These are phyloP conservation scores for Brachionus rubens DNA, from an alignment of 1,140 invertebrate species.

Conservation along the genomic window DNA sequence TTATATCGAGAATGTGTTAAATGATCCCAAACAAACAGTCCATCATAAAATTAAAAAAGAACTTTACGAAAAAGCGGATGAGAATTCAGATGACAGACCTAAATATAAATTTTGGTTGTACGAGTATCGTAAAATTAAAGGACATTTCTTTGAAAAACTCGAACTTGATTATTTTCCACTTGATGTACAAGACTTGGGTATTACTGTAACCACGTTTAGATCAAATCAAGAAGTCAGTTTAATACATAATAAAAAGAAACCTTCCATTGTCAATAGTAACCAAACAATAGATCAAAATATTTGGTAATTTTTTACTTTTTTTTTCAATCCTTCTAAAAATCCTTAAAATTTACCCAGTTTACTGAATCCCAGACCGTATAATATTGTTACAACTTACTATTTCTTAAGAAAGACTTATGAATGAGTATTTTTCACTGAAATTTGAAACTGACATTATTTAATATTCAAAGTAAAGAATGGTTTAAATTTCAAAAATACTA, in stretches of 20 bases:
- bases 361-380: too few relatives aligned
- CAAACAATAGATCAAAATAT: constrained; percentile 45
- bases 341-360: too few relatives aligned
- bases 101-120: constrained; percentile 6
- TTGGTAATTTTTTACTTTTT: background rate
- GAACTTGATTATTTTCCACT: background rate
- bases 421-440: too few relatives aligned
- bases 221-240: constrained; percentile 38
- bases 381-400: too few relatives aligned
- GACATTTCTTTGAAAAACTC: constrained; percentile 19
- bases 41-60: background rate
- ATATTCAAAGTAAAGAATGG: too few relatives aligned
- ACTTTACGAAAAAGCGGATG: background rate
- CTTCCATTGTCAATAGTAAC: constrained; percentile 11
- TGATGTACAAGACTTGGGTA: constrained; percentile 46
- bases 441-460: too few relatives aligned
- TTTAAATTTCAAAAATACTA: too few relatives aligned
- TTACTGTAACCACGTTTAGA: constrained; percentile 35
- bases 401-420: too few relatives aligned
- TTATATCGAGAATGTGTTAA: constrained; percentile 47
- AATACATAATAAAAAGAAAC: constrained; percentile 29
- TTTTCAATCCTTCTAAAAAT: background rate
- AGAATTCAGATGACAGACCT: background rate
- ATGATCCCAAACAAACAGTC: constrained; percentile 36
- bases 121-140: constrained; percentile 1